Evolutionary conservation across 2,888 invertebrate species (phyloP).

Genomic region (Eurytoma adleriae): DNA sequence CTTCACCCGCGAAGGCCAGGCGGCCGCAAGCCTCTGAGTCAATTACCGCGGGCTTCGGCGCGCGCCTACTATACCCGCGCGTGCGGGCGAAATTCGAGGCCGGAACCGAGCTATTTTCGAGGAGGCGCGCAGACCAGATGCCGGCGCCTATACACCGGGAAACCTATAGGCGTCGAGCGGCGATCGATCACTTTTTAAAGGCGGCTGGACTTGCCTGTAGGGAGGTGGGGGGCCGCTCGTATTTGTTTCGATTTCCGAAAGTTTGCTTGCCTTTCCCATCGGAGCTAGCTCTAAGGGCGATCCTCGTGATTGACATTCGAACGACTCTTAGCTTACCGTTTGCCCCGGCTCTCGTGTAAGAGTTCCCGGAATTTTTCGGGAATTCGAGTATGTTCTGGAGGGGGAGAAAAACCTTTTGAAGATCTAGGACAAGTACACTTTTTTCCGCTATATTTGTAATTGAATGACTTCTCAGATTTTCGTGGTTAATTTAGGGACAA

Average conservation of each 20-base stretch:
- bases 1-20: conserved; percentile 43
- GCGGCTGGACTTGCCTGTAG: background rate
- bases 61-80: conserved; percentile 6
- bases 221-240: background rate
- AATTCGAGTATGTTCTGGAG: too few relatives aligned
- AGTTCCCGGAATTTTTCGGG: too few relatives aligned
- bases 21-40: conserved; percentile 38
- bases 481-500: too few relatives aligned
- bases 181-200: conserved; percentile 12
- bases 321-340: too few relatives aligned
- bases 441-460: too few relatives aligned
- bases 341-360: too few relatives aligned
- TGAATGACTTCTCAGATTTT: too few relatives aligned
- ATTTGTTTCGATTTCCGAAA: conserved; percentile 21
- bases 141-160: background rate
- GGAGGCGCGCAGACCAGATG: conserved; percentile 32
- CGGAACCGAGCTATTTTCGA: conserved; percentile 33
- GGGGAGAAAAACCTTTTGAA: too few relatives aligned
- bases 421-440: too few relatives aligned
- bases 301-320: too few relatives aligned
- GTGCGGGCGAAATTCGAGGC: conserved; percentile 28
- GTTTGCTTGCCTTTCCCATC: background rate
- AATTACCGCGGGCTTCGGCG: conserved; percentile 45
- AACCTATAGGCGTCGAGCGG: conserved; percentile 2
- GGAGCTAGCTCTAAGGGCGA: too few relatives aligned